phyloP scores from a whole-genome alignment of 1,140 invertebrate species.

The Pogonognathellus flavescens region DNA sequence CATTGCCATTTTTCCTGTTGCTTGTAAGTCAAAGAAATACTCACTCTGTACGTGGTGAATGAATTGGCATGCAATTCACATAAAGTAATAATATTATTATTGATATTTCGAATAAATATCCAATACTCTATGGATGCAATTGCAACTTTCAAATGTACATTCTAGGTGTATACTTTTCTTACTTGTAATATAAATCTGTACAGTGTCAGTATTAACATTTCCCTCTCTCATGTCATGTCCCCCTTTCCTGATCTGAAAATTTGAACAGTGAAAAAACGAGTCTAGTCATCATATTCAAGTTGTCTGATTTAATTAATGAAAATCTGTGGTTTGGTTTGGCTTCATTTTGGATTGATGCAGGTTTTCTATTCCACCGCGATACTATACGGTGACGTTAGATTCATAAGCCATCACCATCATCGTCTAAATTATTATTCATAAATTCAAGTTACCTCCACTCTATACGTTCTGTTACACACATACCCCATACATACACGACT shows the following conservation, averaged over 20 bases:
- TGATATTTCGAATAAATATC: too few species aligned
- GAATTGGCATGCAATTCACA: too few species aligned
- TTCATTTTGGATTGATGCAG: conserved; percentile 21
- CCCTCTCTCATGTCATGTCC: conserved; percentile 6
- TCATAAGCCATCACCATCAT: neutral
- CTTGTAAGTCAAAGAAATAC: too few species aligned
- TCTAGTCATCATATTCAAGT: conserved; percentile 43
- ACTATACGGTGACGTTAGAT: neutral
- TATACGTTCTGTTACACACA: neutral
- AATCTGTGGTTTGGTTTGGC: conserved; percentile 34
- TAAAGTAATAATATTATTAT: too few species aligned
- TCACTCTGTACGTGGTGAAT: too few species aligned
- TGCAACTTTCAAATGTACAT: neutral
- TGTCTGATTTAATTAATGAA: conserved; percentile 50
- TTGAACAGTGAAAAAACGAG: neutral
- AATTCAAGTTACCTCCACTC: conserved; percentile 22
- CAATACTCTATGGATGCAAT: too few species aligned
- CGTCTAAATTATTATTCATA: conserved; percentile 44
- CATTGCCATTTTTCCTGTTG: too few species aligned
- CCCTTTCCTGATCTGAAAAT: conserved; percentile 33
- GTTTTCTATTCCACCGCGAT: neutral
- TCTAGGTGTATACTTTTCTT: neutral
- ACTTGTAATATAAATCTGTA: neutral
- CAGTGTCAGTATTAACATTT: neutral
- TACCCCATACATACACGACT: neutral